These are phyloP conservation scores for Agonopterix alstromeriana DNA, from an alignment of 2,888 invertebrate species.

Conservation along the genomic window DNA sequence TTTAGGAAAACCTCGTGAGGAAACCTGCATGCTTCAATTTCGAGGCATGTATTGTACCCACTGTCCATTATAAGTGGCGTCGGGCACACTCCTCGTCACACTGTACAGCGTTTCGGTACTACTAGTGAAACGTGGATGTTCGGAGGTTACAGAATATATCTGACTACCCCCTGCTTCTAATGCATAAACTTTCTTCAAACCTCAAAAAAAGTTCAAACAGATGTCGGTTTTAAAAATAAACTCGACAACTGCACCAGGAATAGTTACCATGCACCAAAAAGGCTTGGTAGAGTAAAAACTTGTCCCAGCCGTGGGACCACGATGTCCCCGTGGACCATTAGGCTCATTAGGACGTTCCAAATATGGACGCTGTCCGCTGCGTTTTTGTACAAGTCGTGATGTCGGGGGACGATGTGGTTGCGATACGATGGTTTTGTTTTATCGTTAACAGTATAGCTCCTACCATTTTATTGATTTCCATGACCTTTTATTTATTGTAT, in stretches of 20 bases:
- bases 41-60: too few species aligned
- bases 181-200: background rate
- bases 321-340: constrained; percentile 42
- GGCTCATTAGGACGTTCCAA: constrained; percentile 51
- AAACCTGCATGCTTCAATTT: too few species aligned
- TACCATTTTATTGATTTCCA: too few species aligned
- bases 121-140: too few species aligned
- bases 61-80: too few species aligned
- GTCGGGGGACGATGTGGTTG: background rate
- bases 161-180: too few species aligned
- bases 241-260: constrained; percentile 9
- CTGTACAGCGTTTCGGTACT: too few species aligned
- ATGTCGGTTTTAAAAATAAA: background rate
- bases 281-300: constrained; percentile 25
- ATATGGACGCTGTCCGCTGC: constrained; percentile 31
- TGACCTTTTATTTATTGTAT: too few species aligned
- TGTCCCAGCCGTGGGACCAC: constrained; percentile 41
- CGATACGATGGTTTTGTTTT: background rate
- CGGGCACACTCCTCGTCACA: too few species aligned
- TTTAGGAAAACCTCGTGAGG: too few species aligned
- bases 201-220: background rate
- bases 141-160: too few species aligned
- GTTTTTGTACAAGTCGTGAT: constrained; percentile 28
- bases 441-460: background rate
- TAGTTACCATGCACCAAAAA: constrained; percentile 28